Evolutionary conservation across 2,797 vertebrate species (phyloP).

Genomic region (Rhinella marina): DNA sequence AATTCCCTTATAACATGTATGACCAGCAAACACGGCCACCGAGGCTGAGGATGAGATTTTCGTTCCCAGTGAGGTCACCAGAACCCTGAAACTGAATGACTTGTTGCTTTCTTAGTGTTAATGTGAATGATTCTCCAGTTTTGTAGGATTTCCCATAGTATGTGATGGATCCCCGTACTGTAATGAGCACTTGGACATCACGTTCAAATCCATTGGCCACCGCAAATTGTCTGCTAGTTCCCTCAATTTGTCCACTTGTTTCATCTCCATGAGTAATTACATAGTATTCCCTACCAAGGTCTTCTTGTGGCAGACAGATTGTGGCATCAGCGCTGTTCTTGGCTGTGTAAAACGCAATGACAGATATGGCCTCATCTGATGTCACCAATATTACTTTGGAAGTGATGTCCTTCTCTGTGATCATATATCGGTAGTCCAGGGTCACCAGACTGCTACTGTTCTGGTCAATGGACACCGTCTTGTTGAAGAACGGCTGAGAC

Average conservation of each 20-base stretch:
- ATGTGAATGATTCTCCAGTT: constrained; percentile 14
- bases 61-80: constrained; percentile 45
- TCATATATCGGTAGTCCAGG: constrained; percentile 39
- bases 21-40: constrained; percentile 51
- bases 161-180: constrained; percentile 10
- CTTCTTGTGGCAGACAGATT: constrained; percentile 34
- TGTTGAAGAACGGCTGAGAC: constrained; percentile 19
- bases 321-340: constrained; percentile 24
- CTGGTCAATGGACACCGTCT: constrained; percentile 36
- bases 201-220: constrained; percentile 50
- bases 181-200: constrained; percentile 11
- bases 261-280: constrained; percentile 33
- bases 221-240: constrained; percentile 49
- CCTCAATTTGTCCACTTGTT: too few relatives aligned
- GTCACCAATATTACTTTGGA: constrained; percentile 42
- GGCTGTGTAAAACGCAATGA: constrained; percentile 27
- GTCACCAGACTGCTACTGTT: constrained; percentile 33
- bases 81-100: constrained; percentile 47
- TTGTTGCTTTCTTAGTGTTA: constrained; percentile 14
- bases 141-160: constrained; percentile 33
- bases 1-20: constrained; percentile 29
- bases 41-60: constrained; percentile 30
- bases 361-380: constrained; percentile 42
- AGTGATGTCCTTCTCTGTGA: constrained; percentile 14
- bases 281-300: constrained; percentile 52